These are phyloP conservation scores for Hippocampus barbouri DNA, from an alignment of 2,113 vertebrate species.

Conservation along the genomic window DNA sequence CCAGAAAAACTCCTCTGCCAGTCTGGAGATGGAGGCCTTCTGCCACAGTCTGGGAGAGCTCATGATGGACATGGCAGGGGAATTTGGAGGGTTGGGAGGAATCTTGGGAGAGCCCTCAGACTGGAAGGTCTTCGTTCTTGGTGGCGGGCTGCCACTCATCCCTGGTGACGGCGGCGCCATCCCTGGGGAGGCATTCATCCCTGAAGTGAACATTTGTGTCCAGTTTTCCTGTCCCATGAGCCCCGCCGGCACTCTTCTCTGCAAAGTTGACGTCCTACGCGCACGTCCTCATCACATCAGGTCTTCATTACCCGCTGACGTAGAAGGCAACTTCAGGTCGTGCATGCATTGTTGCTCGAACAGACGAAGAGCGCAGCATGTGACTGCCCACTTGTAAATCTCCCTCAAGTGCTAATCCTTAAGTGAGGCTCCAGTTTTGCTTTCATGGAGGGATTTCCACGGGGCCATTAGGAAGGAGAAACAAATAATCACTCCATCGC, in stretches of 20 bases:
- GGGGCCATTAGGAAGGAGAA: slow-evolving; percentile 44
- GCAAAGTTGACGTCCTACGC: not conserved
- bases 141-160: slow-evolving; percentile 29
- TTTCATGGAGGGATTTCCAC: slow-evolving; percentile 76
- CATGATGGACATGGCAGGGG: slow-evolving; percentile 54
- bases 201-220: slow-evolving; percentile 48
- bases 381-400: slow-evolving; percentile 79
- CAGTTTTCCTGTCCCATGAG: slow-evolving; percentile 44
- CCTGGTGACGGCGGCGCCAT: slow-evolving; percentile 61
- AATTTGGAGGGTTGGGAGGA: slow-evolving; percentile 18
- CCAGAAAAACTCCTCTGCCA: slow-evolving; percentile 88
- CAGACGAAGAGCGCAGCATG: slow-evolving; percentile 47
- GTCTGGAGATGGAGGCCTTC: slow-evolving; percentile 75
- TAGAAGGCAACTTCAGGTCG: not conserved
- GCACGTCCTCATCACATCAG: slow-evolving; percentile 15
- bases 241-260: not conserved
- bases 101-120: slow-evolving; percentile 45
- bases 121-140: slow-evolving; percentile 48
- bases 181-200: slow-evolving; percentile 54
- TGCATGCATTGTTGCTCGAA: slow-evolving; percentile 3
- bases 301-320: slow-evolving; percentile 17
- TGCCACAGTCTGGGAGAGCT: slow-evolving; percentile 71
- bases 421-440: slow-evolving; percentile 61
- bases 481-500: not conserved
- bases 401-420: slow-evolving; percentile 79